These are phyloP conservation scores for Siphonodentalium dalli DNA, from an alignment of 2,888 invertebrate genomes.

Conservation along the genomic window DNA sequence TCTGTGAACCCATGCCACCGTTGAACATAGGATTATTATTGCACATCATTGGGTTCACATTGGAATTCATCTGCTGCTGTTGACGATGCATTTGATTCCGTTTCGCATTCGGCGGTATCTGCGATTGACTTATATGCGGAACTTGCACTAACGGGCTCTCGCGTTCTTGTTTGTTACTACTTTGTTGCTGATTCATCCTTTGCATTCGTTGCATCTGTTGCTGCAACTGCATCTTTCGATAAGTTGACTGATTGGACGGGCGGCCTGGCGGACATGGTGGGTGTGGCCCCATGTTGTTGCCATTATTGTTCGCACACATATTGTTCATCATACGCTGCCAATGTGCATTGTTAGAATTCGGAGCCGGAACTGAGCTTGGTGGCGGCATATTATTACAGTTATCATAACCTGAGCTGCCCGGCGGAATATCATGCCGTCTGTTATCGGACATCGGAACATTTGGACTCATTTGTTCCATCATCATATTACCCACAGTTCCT, in stretches of 20 bases:
- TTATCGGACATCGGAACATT: too few species aligned
- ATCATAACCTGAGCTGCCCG: too few species aligned
- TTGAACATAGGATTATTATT: slow-evolving; percentile 13
- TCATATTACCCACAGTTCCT: slow-evolving; percentile 14
- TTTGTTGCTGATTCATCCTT: neutral
- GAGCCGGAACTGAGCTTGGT: slow-evolving; percentile 14
- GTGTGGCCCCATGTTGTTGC: slow-evolving; percentile 12
- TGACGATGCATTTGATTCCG: slow-evolving; percentile 41
- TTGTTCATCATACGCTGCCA: too few species aligned
- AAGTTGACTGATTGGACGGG: slow-evolving; percentile 6
- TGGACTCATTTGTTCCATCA: slow-evolving; percentile 23
- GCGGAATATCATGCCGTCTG: too few species aligned
- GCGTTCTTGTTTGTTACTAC: slow-evolving; percentile 36
- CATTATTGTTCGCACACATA: too few species aligned
- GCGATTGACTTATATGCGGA: slow-evolving; percentile 62
- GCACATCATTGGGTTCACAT: slow-evolving; percentile 15
- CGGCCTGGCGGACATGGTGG: slow-evolving; percentile 4
- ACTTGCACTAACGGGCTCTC: slow-evolving; percentile 63
- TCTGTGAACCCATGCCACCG: slow-evolving; percentile 13
- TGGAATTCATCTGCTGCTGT: slow-evolving; percentile 35
- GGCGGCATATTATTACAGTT: too few species aligned
- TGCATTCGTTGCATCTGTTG: neutral
- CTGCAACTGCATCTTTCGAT: neutral
- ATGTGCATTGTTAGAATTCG: slow-evolving; percentile 7
- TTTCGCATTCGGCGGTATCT: slow-evolving; percentile 57